Conservation (phyloP, 2,113 vertebrate genomes). For the Shinisaurus crocodilurus region DNA sequence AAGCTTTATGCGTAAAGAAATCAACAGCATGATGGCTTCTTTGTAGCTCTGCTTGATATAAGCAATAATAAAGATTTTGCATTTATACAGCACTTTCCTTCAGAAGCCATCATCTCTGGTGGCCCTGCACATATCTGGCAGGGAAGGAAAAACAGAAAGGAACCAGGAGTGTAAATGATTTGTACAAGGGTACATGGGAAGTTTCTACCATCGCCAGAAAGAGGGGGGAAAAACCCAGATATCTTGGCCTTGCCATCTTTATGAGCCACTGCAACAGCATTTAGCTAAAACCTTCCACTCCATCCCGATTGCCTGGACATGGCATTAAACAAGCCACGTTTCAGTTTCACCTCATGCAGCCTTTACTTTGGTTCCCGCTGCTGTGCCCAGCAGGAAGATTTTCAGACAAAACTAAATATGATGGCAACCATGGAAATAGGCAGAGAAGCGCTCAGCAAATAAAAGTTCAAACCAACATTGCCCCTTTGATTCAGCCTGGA, state of each 20-base stretch:
- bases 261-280: neutral
- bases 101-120: conserved; percentile 30
- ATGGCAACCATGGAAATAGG: conserved; percentile 56
- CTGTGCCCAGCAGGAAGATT: conserved; percentile 32
- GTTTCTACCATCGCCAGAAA: neutral
- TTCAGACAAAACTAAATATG: conserved; percentile 36
- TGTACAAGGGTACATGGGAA: conserved; percentile 16
- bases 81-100: conserved; percentile 34
- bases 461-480: conserved; percentile 29
- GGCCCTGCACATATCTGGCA: conserved; percentile 24
- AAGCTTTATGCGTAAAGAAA: conserved; percentile 28
- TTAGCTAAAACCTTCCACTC: neutral
- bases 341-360: conserved; percentile 49
- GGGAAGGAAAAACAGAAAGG: conserved; percentile 4
- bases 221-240: neutral
- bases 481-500: neutral
- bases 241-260: neutral
- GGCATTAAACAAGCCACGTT: conserved; percentile 56
- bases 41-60: conserved; percentile 52
- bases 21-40: conserved; percentile 14
- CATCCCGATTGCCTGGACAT: neutral
- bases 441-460: conserved; percentile 30
- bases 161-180: neutral
- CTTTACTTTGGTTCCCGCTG: conserved; percentile 44
- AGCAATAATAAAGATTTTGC: conserved; percentile 27